Conservation (phyloP, 2,113 vertebrate genomes). For the Cheilinus undulatus region DNA sequence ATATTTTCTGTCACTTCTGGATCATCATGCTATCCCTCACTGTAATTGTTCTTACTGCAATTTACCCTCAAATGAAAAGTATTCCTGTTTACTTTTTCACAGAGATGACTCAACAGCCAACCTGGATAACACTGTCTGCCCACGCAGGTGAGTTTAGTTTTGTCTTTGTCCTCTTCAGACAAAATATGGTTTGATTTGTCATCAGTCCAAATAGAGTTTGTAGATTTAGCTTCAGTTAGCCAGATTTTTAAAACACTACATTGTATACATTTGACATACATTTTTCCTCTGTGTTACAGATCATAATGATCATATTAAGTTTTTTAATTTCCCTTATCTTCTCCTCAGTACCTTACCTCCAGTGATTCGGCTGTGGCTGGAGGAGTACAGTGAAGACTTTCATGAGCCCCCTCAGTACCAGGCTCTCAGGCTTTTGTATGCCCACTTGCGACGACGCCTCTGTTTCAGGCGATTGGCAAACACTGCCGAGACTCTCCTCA, state of each 20-base stretch:
- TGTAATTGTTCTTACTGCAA: background rate
- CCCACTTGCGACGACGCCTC: constrained; percentile 79
- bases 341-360: constrained; percentile 71
- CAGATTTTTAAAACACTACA: background rate
- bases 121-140: constrained; percentile 61
- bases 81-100: constrained; percentile 39
- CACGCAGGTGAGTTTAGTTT: constrained; percentile 73
- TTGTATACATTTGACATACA: too few relatives aligned
- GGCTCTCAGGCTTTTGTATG: constrained; percentile 73
- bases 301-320: too few relatives aligned
- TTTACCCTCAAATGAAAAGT: constrained; percentile 4
- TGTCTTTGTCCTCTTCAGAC: background rate
- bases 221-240: background rate
- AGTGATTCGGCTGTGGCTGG: constrained; percentile 84
- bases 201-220: background rate
- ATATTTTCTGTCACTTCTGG: constrained; percentile 25
- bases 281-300: too few relatives aligned
- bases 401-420: constrained; percentile 81
- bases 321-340: background rate
- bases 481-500: constrained; percentile 79
- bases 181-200: background rate
- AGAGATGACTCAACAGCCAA: constrained; percentile 72
- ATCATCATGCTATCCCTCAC: background rate
- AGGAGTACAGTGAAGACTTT: constrained; percentile 85
- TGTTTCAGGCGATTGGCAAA: constrained; percentile 75